These are phyloP conservation scores for Chloroceryle inda DNA, from an alignment of 2,797 vertebrate species.

Conservation along the genomic window DNA sequence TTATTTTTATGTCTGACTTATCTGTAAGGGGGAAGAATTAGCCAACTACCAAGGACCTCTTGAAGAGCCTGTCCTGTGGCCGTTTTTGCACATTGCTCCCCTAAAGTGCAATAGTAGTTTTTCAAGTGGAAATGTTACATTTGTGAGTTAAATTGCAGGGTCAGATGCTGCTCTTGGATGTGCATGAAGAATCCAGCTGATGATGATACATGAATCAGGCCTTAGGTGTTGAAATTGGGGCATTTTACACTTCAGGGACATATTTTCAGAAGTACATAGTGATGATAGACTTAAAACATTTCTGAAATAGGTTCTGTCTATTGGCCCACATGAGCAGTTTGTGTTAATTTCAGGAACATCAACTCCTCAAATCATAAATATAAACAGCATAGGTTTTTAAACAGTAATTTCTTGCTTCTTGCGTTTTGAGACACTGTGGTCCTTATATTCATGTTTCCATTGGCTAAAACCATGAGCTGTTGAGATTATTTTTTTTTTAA, in stretches of 20 bases:
- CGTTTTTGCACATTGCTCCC: background rate
- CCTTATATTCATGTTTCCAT: background rate
- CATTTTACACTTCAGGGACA: background rate
- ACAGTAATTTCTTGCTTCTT: background rate
- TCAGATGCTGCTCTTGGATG: background rate
- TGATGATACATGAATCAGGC: slow-evolving; percentile 22
- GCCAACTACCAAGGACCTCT: background rate
- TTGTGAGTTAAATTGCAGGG: slow-evolving; percentile 7
- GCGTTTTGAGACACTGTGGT: background rate
- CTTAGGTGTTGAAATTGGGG: background rate
- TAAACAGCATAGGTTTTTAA: background rate
- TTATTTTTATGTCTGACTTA: background rate
- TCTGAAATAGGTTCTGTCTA: background rate
- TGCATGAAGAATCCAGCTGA: slow-evolving; percentile 16
- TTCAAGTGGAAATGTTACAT: slow-evolving; percentile 5
- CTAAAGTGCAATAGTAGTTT: background rate
- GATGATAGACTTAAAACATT: background rate
- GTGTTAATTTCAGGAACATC: background rate
- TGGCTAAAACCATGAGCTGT: background rate
- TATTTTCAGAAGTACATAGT: background rate
- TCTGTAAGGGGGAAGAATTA: background rate
- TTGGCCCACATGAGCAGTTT: background rate
- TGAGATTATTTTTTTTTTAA: background rate
- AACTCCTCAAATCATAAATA: background rate
- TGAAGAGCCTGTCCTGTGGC: background rate